A percentile compares a stretch with the other conserved stretches of the same genome.
Evolutionary conservation across 2,797 vertebrate genomes (phyloP).

Genomic region (Enteromius radiatus): DNA sequence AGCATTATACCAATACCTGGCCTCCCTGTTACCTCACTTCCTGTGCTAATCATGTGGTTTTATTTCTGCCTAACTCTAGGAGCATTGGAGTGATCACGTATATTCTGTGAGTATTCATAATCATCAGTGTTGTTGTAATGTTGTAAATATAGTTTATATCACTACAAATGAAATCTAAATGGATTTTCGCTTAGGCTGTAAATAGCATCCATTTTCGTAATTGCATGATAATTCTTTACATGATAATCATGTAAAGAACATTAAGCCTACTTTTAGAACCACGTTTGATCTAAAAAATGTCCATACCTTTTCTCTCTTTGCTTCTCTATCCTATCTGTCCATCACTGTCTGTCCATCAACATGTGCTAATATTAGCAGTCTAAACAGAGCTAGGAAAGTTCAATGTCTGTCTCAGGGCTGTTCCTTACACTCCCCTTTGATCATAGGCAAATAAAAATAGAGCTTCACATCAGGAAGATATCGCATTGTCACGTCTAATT

Average conservation of each 20-base stretch:
- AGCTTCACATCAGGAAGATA: constrained; percentile 53
- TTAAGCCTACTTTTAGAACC: not conserved
- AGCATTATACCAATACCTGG: not conserved
- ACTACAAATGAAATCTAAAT: constrained; percentile 37
- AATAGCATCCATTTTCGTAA: constrained; percentile 17
- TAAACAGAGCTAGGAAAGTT: constrained; percentile 12
- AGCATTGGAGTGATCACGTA: constrained; percentile 82
- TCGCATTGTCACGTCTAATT: constrained; percentile 25
- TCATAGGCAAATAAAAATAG: constrained; percentile 65
- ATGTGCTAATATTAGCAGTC: constrained; percentile 19
- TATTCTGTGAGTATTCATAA: constrained; percentile 77
- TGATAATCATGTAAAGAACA: not conserved
- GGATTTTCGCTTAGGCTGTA: constrained; percentile 4
- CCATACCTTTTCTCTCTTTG: not conserved
- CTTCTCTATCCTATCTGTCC: constrained; percentile 11
- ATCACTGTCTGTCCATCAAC: constrained; percentile 9
- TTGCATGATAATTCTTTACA: too few species aligned
- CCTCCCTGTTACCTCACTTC: constrained; percentile 22
- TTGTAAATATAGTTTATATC: constrained; percentile 19
- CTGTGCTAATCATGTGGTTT: not conserved
- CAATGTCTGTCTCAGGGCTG: constrained; percentile 41
- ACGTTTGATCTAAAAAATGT: not conserved
- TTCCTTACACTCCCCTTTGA: constrained; percentile 66
- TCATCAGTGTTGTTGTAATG: not conserved
- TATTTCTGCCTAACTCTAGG: constrained; percentile 63